Evolutionary conservation across 2,888 invertebrate genomes (phyloP).

Genomic region (Pomacea canaliculata): DNA sequence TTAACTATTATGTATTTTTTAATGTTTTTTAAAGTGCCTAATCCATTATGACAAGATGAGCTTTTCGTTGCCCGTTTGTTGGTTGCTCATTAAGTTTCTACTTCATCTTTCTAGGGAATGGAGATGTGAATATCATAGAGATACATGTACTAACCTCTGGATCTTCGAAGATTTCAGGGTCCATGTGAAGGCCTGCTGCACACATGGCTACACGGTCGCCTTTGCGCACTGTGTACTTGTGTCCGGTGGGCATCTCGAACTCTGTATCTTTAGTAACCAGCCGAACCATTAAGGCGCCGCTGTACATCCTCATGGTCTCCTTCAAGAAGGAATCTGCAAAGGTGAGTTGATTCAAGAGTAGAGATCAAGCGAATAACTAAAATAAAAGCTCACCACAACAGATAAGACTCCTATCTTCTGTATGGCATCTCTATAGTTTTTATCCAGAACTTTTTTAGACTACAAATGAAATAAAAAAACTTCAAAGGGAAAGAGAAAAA

Average conservation of each 20-base stretch:
- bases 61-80: no score
- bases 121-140: no score
- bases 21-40: no score
- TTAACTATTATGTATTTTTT: no score
- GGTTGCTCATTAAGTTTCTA: no score
- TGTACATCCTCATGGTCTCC: constrained; percentile 63
- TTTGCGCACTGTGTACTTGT: constrained; percentile 56
- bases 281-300: constrained; percentile 69
- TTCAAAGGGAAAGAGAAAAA: no score
- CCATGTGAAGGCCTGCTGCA: constrained; percentile 69
- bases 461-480: background rate
- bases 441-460: background rate
- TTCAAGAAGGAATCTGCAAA: constrained; percentile 66
- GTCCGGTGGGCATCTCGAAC: constrained; percentile 59
- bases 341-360: background rate
- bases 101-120: no score
- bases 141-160: constrained; percentile 54
- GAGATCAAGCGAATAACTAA: no score
- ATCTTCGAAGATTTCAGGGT: constrained; percentile 67
- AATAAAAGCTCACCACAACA: no score
- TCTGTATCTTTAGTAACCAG: constrained; percentile 60
- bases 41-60: no score
- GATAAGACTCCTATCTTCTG: no score
- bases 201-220: constrained; percentile 69
- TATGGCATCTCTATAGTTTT: no score